A percentile compares a stretch with the other conserved stretches of the same genome.
phyloP scores from a whole-genome alignment of 2,888 invertebrate species.

The Cerastis leucographa region DNA sequence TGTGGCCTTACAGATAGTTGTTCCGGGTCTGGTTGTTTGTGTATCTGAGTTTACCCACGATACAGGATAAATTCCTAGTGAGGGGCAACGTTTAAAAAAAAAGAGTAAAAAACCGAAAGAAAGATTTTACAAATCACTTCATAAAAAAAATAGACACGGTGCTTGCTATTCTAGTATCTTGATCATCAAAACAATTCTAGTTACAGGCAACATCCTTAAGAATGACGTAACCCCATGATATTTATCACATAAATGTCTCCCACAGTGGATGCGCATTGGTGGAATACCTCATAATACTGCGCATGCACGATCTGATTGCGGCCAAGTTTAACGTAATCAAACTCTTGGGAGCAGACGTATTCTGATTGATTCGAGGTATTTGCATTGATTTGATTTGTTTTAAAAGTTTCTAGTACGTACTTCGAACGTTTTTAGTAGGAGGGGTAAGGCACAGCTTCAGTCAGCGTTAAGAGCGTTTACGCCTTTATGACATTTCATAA shows the following conservation, averaged over 20 bases:
- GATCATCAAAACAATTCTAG: slow-evolving; percentile 43
- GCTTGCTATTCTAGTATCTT: slow-evolving; percentile 7
- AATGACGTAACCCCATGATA: slow-evolving; percentile 65
- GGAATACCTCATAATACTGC: slow-evolving; percentile 69
- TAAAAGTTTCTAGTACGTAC: neutral
- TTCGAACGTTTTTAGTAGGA: neutral
- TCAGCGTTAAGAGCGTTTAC: too few species aligned
- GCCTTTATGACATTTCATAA: too few species aligned
- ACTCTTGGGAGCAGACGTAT: slow-evolving; percentile 66
- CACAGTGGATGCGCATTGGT: slow-evolving; percentile 65
- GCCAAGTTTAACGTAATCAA: slow-evolving; percentile 75
- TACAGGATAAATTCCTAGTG: too few species aligned
- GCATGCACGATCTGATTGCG: slow-evolving; percentile 80
- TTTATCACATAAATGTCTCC: slow-evolving; percentile 68
- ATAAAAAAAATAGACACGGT: neutral
- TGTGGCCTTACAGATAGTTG: too few species aligned
- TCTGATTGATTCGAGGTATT: slow-evolving; percentile 41
- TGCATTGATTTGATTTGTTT: slow-evolving; percentile 6
- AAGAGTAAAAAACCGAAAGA: too few species aligned
- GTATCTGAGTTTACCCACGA: too few species aligned
- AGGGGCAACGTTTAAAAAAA: too few species aligned
- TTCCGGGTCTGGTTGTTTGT: too few species aligned
- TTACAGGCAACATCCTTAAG: slow-evolving; percentile 40
- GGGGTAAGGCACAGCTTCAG: neutral
- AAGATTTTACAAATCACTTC: neutral